Evolutionary conservation across 2,797 vertebrate species (phyloP).

Genomic region (Rhyacichthys aspro): DNA sequence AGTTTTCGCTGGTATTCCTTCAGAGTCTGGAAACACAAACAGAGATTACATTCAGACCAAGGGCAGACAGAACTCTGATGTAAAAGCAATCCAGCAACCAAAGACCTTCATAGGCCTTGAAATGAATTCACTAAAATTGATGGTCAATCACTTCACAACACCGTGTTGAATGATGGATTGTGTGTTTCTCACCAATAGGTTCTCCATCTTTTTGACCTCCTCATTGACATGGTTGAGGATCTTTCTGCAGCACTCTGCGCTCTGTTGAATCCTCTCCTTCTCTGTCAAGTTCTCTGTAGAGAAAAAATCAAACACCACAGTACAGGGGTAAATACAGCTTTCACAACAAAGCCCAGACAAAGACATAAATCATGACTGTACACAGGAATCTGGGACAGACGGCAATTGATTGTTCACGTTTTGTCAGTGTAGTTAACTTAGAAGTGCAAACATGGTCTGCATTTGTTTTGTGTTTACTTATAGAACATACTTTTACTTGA

Average conservation of each 20-base stretch:
- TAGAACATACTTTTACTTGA: neutral
- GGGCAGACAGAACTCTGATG: slow-evolving; percentile 23
- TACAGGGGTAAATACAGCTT: slow-evolving; percentile 37
- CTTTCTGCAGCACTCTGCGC: slow-evolving; percentile 88
- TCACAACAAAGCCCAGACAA: slow-evolving; percentile 28
- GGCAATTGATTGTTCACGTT: slow-evolving; percentile 22
- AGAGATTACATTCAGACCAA: slow-evolving; percentile 34
- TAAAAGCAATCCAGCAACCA: slow-evolving; percentile 29
- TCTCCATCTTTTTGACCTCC: slow-evolving; percentile 89
- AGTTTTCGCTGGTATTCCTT: slow-evolving; percentile 91
- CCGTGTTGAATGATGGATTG: slow-evolving; percentile 25
- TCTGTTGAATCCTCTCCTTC: slow-evolving; percentile 80
- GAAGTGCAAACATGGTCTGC: slow-evolving; percentile 2
- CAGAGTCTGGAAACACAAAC: slow-evolving; percentile 76
- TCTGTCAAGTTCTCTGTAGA: slow-evolving; percentile 79
- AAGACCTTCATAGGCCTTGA: slow-evolving; percentile 40
- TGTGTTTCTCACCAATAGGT: slow-evolving; percentile 85
- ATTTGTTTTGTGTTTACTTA: slow-evolving; percentile 7
- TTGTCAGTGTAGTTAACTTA: slow-evolving; percentile 8
- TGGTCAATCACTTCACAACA: slow-evolving; percentile 38
- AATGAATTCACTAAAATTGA: slow-evolving; percentile 40
- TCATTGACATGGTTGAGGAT: slow-evolving; percentile 94
- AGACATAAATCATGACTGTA: slow-evolving; percentile 39
- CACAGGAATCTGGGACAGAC: slow-evolving; percentile 1
- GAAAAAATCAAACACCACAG: slow-evolving; percentile 24